phyloP scores from a whole-genome alignment of 2,888 invertebrate species.

The Drosophila neotestacea region DNA sequence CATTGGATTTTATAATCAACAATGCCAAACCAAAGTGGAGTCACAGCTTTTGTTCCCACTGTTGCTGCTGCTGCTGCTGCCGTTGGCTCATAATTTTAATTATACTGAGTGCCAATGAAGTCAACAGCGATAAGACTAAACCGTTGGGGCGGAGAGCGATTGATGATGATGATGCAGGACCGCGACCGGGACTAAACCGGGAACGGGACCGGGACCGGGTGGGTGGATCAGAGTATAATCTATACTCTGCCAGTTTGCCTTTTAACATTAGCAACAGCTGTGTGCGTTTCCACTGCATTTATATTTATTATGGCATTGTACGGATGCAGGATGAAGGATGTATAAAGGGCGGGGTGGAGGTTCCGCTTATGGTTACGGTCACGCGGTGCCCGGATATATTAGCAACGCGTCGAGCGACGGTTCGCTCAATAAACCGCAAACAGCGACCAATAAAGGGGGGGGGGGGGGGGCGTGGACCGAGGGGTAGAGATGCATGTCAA shows the following conservation, averaged over 20 bases:
- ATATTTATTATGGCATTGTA: constrained; percentile 68
- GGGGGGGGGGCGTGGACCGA: too few relatives aligned
- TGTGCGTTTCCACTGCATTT: constrained; percentile 75
- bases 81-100: constrained; percentile 78
- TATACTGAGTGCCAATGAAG: constrained; percentile 82
- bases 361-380: constrained; percentile 53
- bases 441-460: constrained; percentile 25
- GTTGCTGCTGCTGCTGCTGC: constrained; percentile 33
- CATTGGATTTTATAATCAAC: constrained; percentile 78
- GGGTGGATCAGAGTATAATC: constrained; percentile 51
- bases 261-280: constrained; percentile 77
- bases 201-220: constrained; percentile 12
- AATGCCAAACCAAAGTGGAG: constrained; percentile 65
- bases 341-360: constrained; percentile 12
- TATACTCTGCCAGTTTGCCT: constrained; percentile 47
- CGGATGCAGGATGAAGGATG: not conserved
- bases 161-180: constrained; percentile 51
- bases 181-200: too few relatives aligned
- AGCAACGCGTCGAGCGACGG: constrained; percentile 63
- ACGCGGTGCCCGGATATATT: constrained; percentile 73
- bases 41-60: constrained; percentile 48
- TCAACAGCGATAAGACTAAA: constrained; percentile 75
- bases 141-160: constrained; percentile 54
- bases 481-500: constrained; percentile 26
- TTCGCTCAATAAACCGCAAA: constrained; percentile 73